Base-by-base conservation (phyloP, 2,797 vertebrate genomes). In the Hydrocynus forskahlii region DNA sequence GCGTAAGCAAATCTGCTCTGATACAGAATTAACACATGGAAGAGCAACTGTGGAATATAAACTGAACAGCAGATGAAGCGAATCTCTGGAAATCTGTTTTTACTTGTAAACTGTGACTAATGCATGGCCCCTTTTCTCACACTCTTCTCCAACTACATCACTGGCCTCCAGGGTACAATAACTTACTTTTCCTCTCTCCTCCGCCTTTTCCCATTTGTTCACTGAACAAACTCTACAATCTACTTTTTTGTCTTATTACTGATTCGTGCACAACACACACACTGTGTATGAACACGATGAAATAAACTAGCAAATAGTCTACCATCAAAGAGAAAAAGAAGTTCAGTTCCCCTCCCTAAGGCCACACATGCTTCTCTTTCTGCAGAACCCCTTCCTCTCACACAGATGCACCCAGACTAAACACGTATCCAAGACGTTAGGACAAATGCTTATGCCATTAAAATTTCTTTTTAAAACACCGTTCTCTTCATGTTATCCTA, bases 21-120 rank as follows among this genome's bases (percentile, higher is more conserved):
- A 43, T 45, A 62, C 25, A 81, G 66, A 75, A 40, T 21, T 29
- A 29, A 75, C 72, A 81, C 40, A 21, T 38, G 57, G 17, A 38
- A 52, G 54, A 50, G 29, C 13, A 67, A 50, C 23, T 75, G 45
- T 4, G 25, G 12, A 23, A 25, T 29, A 75, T 69, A 54, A 57
- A 67, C 74, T 66, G 55, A 70, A 78, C 62, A 60, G 43, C 70
- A 55, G 66, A 62, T 75, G 74, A 14, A 72, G 35, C 17, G 17
- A 45, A 64, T 78, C 68, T 70, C 63, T 40, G 60, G 6, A 17
- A 62, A 78, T 85, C 75, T 48, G 63, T 78, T 85, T 80, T 78
- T 75, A 67, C 13, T 77, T 63, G 57, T 52, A 62, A 72, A 76
- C 54, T 76, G 50, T 78, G 81, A 86, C 69, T 70, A 43, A 57